Conservation (phyloP, 2,797 vertebrate genomes). For the Streptopelia turtur region DNA sequence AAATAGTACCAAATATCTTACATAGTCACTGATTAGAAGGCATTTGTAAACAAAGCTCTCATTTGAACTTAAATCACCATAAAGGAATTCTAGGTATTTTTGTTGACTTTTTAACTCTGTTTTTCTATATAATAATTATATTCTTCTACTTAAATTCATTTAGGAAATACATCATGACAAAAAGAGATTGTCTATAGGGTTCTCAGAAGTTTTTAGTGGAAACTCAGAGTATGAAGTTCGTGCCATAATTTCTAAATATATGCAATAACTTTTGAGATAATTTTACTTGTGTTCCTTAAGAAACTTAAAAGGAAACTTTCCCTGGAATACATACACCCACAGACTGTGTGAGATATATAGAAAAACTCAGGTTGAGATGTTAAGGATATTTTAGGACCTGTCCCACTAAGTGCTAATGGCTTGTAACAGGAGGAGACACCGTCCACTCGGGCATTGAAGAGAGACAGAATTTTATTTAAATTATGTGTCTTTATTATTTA, state of each 20-base stretch:
- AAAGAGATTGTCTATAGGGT: not conserved
- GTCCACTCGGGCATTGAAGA: not conserved
- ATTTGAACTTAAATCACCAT: not conserved
- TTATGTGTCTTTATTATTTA: not conserved
- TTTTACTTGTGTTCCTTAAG: not conserved
- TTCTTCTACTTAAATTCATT: not conserved
- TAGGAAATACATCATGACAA: fast-evolving
- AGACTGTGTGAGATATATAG: not conserved
- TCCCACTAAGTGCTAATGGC: not conserved
- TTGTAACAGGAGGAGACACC: not conserved
- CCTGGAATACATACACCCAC: not conserved
- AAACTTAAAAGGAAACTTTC: not conserved
- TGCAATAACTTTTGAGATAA: not conserved
- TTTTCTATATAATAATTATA: not conserved
- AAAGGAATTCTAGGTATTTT: not conserved
- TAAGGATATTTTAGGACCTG: slow-evolving; percentile 13
- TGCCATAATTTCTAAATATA: not conserved
- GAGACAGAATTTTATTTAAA: slow-evolving; percentile 5
- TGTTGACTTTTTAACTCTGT: not conserved
- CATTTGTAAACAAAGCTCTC: not conserved
- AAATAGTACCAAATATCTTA: not conserved
- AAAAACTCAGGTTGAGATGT: not conserved
- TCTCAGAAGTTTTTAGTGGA: not conserved
- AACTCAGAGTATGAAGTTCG: not conserved
- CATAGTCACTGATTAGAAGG: not conserved